Evolutionary conservation across 2,113 vertebrate genomes (phyloP).

Genomic region (Lepidothrix coronata): DNA sequence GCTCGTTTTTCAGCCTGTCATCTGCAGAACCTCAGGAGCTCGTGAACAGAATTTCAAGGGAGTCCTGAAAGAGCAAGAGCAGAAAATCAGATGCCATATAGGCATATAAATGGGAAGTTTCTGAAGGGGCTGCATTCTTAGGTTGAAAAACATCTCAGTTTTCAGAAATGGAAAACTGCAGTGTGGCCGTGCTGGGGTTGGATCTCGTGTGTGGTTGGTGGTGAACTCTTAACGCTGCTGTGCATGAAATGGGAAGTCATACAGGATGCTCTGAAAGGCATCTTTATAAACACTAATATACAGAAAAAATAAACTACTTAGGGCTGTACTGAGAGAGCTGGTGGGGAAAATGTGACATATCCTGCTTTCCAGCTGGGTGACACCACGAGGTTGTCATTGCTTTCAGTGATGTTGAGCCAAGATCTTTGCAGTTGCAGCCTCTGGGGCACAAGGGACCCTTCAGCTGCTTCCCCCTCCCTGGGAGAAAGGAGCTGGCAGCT

Average conservation of each 20-base stretch:
- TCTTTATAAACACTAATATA: not conserved
- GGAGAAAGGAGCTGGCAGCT: not conserved
- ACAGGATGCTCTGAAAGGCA: not conserved
- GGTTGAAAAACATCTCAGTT: rapidly evolving
- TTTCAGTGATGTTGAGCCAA: not conserved
- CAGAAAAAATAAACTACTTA: not conserved
- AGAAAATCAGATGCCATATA: not conserved
- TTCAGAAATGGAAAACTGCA: not conserved
- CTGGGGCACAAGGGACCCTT: not conserved
- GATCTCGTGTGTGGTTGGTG: rapidly evolving
- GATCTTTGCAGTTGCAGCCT: not conserved
- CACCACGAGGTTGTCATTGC: rapidly evolving
- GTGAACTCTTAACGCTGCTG: not conserved
- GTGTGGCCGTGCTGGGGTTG: not conserved
- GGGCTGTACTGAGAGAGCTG: not conserved
- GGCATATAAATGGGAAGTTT: not conserved
- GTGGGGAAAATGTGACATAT: not conserved
- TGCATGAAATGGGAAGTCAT: not conserved
- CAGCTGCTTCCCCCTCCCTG: not conserved
- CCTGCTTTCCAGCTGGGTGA: not conserved
- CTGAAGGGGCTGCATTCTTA: not conserved
- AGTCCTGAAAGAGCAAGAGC: not conserved
- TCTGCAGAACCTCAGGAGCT: not conserved
- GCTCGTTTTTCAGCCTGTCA: not conserved
- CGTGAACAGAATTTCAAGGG: not conserved